These are phyloP conservation scores for Dendrocincla tyrannina DNA, from an alignment of 2,797 vertebrate species.

Conservation along the genomic window DNA sequence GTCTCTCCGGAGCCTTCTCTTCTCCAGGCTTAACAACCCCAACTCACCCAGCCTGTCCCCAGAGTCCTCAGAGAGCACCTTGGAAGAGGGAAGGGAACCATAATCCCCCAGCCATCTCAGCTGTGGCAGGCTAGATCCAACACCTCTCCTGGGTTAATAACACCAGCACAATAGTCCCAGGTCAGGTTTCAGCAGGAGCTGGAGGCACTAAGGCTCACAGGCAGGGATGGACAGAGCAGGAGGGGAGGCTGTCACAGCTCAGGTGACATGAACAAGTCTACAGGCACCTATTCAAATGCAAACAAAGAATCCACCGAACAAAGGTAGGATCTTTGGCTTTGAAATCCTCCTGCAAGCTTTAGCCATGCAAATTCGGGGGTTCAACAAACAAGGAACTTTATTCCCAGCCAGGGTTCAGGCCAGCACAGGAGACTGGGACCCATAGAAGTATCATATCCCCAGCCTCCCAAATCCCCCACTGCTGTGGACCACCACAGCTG, in stretches of 20 bases:
- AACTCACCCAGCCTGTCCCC: background rate
- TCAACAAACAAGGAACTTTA: background rate
- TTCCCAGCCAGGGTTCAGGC: background rate
- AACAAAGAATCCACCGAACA: background rate
- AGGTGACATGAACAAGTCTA: background rate
- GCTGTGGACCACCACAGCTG: background rate
- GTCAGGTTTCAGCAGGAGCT: background rate
- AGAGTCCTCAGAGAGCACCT: background rate
- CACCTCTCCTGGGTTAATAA: background rate
- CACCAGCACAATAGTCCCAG: background rate
- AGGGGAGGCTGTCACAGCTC: background rate
- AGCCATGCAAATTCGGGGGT: background rate
- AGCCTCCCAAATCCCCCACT: background rate
- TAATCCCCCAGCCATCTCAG: background rate
- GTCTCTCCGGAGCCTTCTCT: background rate
- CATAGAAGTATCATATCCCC: fast-evolving
- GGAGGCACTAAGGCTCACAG: background rate
- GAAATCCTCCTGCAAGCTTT: background rate
- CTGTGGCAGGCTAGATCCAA: background rate
- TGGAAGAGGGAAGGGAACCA: background rate
- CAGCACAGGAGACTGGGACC: background rate
- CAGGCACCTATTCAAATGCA: background rate
- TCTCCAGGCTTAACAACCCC: background rate
- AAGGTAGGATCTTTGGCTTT: background rate
- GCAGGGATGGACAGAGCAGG: background rate